Conservation (phyloP, 1,140 invertebrate genomes). For the Elysia chlorotica region DNA sequence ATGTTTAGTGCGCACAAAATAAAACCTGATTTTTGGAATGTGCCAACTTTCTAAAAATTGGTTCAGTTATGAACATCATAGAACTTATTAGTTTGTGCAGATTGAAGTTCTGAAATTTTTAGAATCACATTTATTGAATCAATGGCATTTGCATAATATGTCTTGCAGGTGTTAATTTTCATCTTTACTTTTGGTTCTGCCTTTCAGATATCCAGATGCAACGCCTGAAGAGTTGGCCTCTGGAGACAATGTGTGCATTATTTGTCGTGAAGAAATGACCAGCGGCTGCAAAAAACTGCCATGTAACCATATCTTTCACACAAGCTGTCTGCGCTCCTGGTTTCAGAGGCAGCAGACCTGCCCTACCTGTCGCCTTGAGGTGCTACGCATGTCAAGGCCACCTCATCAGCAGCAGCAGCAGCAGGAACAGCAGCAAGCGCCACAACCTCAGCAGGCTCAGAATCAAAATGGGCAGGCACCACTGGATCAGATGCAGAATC, state of each 20-base stretch:
- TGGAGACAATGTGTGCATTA: slow-evolving; percentile 98
- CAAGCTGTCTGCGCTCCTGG: slow-evolving; percentile 97
- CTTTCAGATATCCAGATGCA: slow-evolving; percentile 82
- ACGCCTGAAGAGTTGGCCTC: slow-evolving; percentile 90
- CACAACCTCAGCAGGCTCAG: slow-evolving; percentile 23
- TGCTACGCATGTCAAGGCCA: slow-evolving; percentile 71
- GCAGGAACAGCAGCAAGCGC: slow-evolving; percentile 29
- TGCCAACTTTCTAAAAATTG: no score
- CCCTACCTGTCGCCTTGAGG: slow-evolving; percentile 97
- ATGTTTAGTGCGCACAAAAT: no score
- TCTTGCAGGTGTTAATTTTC: no score
- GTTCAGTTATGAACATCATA: no score
- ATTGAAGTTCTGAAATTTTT: no score
- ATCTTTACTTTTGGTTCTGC: no score
- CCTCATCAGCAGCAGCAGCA: slow-evolving; percentile 29
- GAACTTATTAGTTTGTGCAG: no score
- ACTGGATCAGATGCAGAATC: slow-evolving; percentile 4
- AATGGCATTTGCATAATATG: no score
- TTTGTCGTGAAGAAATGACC: slow-evolving; percentile 93
- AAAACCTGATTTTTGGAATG: no score
- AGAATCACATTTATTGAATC: no score
- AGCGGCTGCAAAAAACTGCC: slow-evolving; percentile 86
- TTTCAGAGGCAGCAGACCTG: slow-evolving; percentile 99
- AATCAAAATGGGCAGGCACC: slow-evolving; percentile 5
- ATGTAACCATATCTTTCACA: slow-evolving; percentile 99